These are phyloP conservation scores for Dysmachus trigonus DNA, from an alignment of 2,888 invertebrate species.

Conservation along the genomic window DNA sequence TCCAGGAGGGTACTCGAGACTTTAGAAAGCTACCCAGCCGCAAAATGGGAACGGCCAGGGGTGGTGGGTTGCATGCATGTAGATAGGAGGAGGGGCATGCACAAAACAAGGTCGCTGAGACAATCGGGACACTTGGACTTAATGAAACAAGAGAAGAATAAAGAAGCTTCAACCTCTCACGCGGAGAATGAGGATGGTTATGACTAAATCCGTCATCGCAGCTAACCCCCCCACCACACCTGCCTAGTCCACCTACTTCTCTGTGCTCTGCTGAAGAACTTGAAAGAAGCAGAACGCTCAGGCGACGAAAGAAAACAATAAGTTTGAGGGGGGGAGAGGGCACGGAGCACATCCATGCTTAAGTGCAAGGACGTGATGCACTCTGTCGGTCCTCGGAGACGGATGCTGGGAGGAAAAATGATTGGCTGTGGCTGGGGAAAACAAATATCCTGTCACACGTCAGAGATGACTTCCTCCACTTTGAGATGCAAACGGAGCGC, in stretches of 20 bases:
- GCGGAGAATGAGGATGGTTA: not conserved
- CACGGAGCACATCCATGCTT: constrained; percentile 14
- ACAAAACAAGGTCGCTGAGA: constrained; percentile 36
- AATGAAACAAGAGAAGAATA: constrained; percentile 28
- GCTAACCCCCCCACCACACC: not conserved
- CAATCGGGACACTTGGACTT: constrained; percentile 39
- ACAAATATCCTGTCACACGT: constrained; percentile 35
- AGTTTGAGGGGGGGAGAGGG: not conserved
- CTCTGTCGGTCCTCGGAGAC: not conserved
- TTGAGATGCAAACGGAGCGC: not conserved
- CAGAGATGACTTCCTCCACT: constrained; percentile 22
- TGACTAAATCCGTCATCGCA: not conserved
- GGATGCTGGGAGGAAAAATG: not conserved
- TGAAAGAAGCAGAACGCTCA: not conserved
- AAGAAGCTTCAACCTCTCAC: not conserved
- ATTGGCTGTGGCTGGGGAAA: constrained; percentile 22
- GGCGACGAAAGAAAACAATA: constrained; percentile 17
- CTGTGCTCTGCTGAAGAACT: not conserved
- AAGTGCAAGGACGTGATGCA: constrained; percentile 40
- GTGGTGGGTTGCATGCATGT: not conserved
- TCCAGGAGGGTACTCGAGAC: constrained; percentile 6
- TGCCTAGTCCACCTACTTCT: not conserved
- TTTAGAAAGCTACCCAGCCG: not conserved
- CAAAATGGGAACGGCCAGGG: constrained; percentile 2
- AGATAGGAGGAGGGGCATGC: not conserved